Conservation (phyloP, 2,113 vertebrate species). For the Acanthochromis polyacanthus region DNA sequence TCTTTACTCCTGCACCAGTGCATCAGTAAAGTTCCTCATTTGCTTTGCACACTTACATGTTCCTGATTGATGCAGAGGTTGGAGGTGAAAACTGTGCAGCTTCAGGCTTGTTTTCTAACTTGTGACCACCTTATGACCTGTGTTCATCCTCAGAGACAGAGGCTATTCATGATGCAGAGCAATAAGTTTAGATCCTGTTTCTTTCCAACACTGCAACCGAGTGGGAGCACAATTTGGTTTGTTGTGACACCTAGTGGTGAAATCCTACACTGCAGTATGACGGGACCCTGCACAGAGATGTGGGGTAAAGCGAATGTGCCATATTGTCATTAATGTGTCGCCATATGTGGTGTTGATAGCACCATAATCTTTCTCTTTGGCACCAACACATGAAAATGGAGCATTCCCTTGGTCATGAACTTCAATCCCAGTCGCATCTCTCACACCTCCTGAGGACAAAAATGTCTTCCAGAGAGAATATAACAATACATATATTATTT, state of each 20-base stretch:
- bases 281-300: neutral
- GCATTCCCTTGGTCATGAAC: neutral
- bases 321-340: neutral
- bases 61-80: neutral
- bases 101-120: neutral
- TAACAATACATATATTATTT: constrained; percentile 82
- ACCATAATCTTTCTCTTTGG: constrained; percentile 3
- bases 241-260: constrained; percentile 49
- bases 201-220: neutral
- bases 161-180: neutral
- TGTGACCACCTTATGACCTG: neutral
- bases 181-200: neutral
- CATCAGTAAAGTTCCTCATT: neutral
- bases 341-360: neutral
- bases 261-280: constrained; percentile 11
- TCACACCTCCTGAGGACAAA: constrained; percentile 36
- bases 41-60: neutral
- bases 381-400: neutral
- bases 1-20: no score
- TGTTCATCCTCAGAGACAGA: neutral
- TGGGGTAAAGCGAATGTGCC: neutral
- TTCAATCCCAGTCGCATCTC: neutral
- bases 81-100: neutral
- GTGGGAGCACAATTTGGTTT: constrained; percentile 14
- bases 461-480: constrained; percentile 52